Conservation (phyloP, 2,797 vertebrate genomes). For the Lagodon rhomboides region DNA sequence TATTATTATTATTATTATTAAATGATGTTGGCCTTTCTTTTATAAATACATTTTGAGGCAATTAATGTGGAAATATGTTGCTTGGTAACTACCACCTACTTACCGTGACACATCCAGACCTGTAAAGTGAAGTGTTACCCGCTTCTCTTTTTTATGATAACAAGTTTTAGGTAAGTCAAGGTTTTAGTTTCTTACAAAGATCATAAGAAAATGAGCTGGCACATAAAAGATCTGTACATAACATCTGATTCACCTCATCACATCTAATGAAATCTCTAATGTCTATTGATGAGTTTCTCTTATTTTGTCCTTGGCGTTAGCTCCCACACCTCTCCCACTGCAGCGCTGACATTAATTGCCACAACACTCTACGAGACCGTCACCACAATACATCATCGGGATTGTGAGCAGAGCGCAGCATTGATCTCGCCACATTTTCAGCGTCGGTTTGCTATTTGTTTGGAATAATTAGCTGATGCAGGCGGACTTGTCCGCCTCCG, state of each 20-base stretch:
- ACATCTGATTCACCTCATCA: not conserved
- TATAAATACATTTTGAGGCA: too few relatives aligned
- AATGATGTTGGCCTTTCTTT: too few relatives aligned
- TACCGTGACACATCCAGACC: too few relatives aligned
- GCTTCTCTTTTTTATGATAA: too few relatives aligned
- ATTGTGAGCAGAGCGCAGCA: not conserved
- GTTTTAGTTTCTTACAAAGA: not conserved
- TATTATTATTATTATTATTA: too few relatives aligned
- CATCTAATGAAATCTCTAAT: not conserved
- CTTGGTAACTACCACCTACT: too few relatives aligned
- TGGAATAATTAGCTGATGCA: conserved; percentile 26
- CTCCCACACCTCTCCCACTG: not conserved
- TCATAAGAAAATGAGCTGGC: not conserved
- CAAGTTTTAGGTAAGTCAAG: too few relatives aligned
- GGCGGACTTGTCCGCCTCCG: not conserved
- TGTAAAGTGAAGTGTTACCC: too few relatives aligned
- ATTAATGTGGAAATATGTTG: too few relatives aligned
- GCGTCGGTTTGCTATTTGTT: conserved; percentile 18
- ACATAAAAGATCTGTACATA: not conserved
- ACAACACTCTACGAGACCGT: conserved; percentile 17
- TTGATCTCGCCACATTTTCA: conserved; percentile 27
- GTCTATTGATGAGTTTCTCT: not conserved
- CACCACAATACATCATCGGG: not conserved
- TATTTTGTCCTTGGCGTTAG: not conserved
- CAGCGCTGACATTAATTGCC: conserved; percentile 5